Percentiles rank a stretch among this genome's conserved stretches.
These are phyloP conservation scores for Electrona antarctica DNA, from an alignment of 2,113 vertebrate species.

Conservation along the genomic window DNA sequence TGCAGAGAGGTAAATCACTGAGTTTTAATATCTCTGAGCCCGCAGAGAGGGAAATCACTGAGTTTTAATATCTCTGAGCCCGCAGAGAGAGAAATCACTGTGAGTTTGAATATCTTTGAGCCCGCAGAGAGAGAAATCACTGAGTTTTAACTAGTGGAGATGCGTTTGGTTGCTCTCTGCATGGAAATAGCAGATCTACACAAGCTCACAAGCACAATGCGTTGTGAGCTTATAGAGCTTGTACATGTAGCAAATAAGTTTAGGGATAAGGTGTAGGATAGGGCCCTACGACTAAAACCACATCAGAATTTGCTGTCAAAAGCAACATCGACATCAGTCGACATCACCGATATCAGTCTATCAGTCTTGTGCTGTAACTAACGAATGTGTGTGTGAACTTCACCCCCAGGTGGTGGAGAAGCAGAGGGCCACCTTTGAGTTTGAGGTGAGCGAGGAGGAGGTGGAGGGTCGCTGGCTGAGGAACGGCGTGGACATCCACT, in stretches of 20 bases:
- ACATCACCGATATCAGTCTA: too few species aligned
- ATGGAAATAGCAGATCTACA: neutral
- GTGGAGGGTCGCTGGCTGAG: slow-evolving; percentile 93
- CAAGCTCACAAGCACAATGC: too few species aligned
- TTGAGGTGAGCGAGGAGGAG: slow-evolving; percentile 96
- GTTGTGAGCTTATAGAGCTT: too few species aligned
- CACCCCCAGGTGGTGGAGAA: slow-evolving; percentile 88
- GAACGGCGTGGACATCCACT: slow-evolving; percentile 91
- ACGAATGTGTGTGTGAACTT: too few species aligned
- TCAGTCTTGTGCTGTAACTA: too few species aligned
- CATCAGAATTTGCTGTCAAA: too few species aligned
- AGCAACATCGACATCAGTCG: too few species aligned
- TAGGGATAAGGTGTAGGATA: neutral
- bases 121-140: slow-evolving; percentile 81
- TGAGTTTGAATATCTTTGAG: slow-evolving; percentile 86
- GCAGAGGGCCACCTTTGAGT: slow-evolving; percentile 91
- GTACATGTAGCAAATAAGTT: too few species aligned
- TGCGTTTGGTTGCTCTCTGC: slow-evolving; percentile 62
- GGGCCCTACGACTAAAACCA: neutral
- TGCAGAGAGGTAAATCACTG: slow-evolving; percentile 82
- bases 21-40: slow-evolving; percentile 66
- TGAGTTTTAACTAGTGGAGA: slow-evolving; percentile 42
- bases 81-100: slow-evolving; percentile 84
- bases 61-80: slow-evolving; percentile 89
- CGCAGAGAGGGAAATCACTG: slow-evolving; percentile 82